phyloP scores from a whole-genome alignment of 2,888 invertebrate species.

The Dinocampus coccinellae region DNA sequence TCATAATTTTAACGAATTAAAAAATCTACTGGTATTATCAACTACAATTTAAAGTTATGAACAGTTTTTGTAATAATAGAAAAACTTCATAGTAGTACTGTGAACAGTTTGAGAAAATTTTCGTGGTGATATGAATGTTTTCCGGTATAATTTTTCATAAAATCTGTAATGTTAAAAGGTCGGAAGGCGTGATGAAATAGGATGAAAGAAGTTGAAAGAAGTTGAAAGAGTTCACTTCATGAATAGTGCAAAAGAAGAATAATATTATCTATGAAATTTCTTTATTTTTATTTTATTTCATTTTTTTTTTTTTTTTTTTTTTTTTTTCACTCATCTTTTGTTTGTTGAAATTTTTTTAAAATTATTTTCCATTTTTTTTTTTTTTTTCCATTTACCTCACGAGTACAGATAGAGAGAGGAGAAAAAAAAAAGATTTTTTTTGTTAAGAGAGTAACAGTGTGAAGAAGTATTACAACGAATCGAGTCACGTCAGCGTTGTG shows the following conservation, averaged over 20 bases:
- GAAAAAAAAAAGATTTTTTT: too few species aligned
- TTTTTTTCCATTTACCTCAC: background rate
- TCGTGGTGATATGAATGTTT: background rate
- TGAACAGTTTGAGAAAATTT: background rate
- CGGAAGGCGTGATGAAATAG: background rate
- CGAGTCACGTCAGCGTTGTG: constrained; percentile 44
- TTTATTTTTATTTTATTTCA: background rate
- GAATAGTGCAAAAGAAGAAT: background rate
- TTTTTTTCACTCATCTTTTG: background rate
- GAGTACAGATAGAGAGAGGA: background rate
- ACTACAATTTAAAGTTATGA: too few species aligned
- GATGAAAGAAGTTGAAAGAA: background rate
- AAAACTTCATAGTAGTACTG: background rate
- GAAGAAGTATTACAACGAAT: constrained; percentile 33
- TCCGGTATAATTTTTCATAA: background rate
- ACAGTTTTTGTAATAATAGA: too few species aligned
- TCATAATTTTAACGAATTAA: too few species aligned
- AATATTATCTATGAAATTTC: background rate
- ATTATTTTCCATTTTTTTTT: too few species aligned
- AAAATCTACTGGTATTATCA: too few species aligned
- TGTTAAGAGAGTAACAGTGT: background rate
- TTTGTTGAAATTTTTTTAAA: constrained; percentile 14
- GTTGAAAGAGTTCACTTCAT: background rate
- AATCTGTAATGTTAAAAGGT: background rate
- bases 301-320: background rate